Evolutionary conservation across 2,797 vertebrate genomes (phyloP).

Genomic region (Vultur gryphus): DNA sequence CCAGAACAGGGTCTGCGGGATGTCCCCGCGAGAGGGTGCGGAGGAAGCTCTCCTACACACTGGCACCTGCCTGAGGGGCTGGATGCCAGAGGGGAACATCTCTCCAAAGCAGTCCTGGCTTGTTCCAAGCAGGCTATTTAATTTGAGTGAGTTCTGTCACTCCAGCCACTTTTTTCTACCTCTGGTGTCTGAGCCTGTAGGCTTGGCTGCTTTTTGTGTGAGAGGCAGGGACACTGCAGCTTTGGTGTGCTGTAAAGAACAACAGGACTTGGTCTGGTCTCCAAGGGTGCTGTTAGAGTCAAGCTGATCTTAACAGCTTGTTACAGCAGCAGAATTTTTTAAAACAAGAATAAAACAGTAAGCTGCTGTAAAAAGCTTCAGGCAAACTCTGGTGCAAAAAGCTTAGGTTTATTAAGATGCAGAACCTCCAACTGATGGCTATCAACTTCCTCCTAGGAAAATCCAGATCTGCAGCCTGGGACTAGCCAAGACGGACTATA

Average conservation of each 20-base stretch:
- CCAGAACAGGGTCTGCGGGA: background rate
- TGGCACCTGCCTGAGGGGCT: background rate
- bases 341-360: background rate
- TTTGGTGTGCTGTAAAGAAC: background rate
- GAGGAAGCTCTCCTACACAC: background rate
- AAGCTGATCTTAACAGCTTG: background rate
- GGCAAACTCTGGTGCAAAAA: background rate
- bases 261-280: background rate
- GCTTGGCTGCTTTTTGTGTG: background rate
- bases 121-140: background rate
- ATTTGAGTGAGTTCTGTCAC: background rate
- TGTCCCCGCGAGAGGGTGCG: background rate
- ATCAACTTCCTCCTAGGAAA: background rate
- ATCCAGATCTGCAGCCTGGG: constrained; percentile 53
- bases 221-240: background rate
- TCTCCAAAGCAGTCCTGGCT: background rate
- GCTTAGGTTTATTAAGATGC: background rate
- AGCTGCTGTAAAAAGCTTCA: background rate
- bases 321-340: background rate
- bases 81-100: background rate
- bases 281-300: background rate
- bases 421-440: background rate
- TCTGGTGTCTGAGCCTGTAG: background rate
- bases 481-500: constrained; percentile 55
- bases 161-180: background rate